Conservation (phyloP, 2,797 vertebrate species). For the Silurus aristotelis region DNA sequence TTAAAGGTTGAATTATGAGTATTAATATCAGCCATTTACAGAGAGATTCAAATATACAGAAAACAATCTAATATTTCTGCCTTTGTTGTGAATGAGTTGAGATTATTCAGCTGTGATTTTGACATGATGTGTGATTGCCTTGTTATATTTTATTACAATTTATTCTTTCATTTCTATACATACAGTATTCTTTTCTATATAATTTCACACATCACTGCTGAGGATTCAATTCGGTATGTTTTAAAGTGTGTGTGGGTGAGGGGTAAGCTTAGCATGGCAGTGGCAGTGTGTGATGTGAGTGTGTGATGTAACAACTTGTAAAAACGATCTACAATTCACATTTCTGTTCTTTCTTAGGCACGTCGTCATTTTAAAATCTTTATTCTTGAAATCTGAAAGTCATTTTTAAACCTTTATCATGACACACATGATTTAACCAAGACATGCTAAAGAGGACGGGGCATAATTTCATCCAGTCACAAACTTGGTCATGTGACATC, state of each 20-base stretch:
- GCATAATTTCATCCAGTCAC: neutral
- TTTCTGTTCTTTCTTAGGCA: neutral
- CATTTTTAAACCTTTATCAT: neutral
- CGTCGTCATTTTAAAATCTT: neutral
- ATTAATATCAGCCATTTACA: neutral
- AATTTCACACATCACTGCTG: neutral
- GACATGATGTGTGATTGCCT: conserved; percentile 29
- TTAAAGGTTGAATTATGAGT: conserved; percentile 8
- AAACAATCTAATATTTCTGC: neutral
- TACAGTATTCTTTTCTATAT: neutral
- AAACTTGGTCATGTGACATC: neutral
- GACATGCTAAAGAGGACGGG: neutral
- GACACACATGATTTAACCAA: neutral
- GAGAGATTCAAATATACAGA: neutral
- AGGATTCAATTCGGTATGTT: neutral
- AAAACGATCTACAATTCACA: neutral
- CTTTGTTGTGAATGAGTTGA: neutral
- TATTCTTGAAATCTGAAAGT: neutral
- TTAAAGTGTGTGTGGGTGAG: neutral
- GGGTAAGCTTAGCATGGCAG: neutral
- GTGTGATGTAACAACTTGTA: neutral
- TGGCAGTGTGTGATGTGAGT: neutral
- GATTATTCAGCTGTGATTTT: conserved; percentile 18
- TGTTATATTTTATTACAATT: conserved; percentile 13
- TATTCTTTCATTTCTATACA: neutral